phyloP scores from a whole-genome alignment of 2,888 invertebrate species.

The Pammene fasciana region DNA sequence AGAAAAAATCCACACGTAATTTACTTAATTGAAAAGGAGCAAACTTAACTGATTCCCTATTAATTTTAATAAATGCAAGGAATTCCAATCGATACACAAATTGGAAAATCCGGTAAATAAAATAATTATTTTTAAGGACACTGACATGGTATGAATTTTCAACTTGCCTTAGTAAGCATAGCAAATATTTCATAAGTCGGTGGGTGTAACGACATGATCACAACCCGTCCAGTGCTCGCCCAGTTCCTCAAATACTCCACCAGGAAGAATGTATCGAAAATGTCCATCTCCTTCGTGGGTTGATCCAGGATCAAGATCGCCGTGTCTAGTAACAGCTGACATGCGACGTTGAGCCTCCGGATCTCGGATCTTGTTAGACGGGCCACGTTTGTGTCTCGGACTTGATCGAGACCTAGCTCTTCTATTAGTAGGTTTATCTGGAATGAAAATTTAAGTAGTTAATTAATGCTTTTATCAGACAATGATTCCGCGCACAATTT shows the following conservation, averaged over 20 bases:
- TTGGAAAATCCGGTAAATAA: too few relatives aligned
- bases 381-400: conserved; percentile 92
- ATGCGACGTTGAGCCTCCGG: conserved; percentile 93
- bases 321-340: conserved; percentile 92
- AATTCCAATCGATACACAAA: background rate
- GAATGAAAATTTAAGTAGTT: too few relatives aligned
- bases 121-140: too few relatives aligned
- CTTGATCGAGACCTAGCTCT: conserved; percentile 95
- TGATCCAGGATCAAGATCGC: conserved; percentile 94
- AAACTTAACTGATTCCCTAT: too few relatives aligned
- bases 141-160: too few relatives aligned
- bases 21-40: background rate
- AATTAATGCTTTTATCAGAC: too few relatives aligned
- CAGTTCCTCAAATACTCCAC: conserved; percentile 97
- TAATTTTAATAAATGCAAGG: background rate
- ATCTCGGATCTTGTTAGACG: conserved; percentile 94
- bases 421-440: conserved; percentile 95
- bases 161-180: conserved; percentile 89
- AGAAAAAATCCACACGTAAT: background rate
- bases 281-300: conserved; percentile 94
- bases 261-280: conserved; percentile 97
- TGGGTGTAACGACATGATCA: conserved; percentile 95
- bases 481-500: too few relatives aligned
- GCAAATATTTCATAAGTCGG: conserved; percentile 98
- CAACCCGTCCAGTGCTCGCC: conserved; percentile 91